Percentiles rank a stretch among this genome's conserved stretches.
phyloP scores from a whole-genome alignment of 2,888 invertebrate species.

The Coecobrya sp. region DNA sequence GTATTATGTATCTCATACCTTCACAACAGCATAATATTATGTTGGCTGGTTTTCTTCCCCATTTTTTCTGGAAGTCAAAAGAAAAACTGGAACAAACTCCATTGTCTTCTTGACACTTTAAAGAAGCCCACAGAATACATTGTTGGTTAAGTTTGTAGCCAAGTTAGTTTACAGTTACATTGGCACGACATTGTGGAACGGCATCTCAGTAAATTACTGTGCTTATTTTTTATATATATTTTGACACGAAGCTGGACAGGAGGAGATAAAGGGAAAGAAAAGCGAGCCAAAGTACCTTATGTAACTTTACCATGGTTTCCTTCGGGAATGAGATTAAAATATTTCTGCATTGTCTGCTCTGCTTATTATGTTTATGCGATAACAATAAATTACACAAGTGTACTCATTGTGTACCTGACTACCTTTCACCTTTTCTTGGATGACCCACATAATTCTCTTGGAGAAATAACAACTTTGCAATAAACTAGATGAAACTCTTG shows the following conservation, averaged over 20 bases:
- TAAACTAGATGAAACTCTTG: too few relatives aligned
- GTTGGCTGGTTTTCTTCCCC: background rate
- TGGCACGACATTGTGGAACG: background rate
- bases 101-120: background rate
- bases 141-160: background rate
- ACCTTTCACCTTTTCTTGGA: background rate
- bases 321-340: background rate
- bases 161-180: background rate
- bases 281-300: background rate
- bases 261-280: background rate
- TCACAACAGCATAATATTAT: background rate
- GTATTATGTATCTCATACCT: background rate
- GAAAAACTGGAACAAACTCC: background rate
- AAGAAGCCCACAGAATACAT: background rate
- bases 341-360: background rate
- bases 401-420: background rate
- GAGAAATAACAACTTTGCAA: background rate
- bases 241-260: background rate
- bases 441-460: background rate
- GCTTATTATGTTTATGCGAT: background rate
- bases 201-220: background rate
- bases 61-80: background rate
- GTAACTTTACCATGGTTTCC: background rate
- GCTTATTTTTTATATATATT: background rate
- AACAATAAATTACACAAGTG: constrained; percentile 1